Base-by-base conservation (phyloP, 1,140 invertebrate species). In the Apocrypta bakeri region DNA sequence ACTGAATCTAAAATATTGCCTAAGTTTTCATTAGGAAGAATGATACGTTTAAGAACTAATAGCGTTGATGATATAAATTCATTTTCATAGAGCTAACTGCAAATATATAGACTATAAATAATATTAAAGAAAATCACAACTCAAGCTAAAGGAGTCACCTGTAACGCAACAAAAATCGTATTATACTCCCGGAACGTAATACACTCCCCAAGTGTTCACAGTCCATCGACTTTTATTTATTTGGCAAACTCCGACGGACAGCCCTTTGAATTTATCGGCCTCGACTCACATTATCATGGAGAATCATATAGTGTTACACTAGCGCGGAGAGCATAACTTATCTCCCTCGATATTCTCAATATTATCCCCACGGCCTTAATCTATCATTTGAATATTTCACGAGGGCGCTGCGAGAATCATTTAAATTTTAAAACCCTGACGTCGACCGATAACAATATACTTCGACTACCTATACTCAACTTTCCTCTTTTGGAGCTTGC, bases 381-480 rank as follows among this genome's bases (percentile, higher is more conserved):
- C 73, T 61, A 75, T 77, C 76, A 78, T 68, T 68, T 78, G 76
- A 78, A 78, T 78, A 78, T 78, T 78, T 78, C 64, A 78, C 63
- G 76, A 78, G 63, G 63, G 27, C 33, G 25, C 31, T 11, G 31
- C n/a, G 56, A 24, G 75, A 40, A 66, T 66, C 64, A 78, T 78
- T 78, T 78, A 68, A 78, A 78, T 78, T 78, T 78, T 64, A 78
- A 74, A 78, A 48, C 76, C n/a, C 29, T 31, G 21, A 66, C 48
- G 21, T 56, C 69, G 40, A 7, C 40, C 42, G 42, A 61, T 74
- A 48, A 21, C 72, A 2, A 42, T n/a, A 56, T 21, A 56, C 48
- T 56, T 56, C 17, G 17, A n/a, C 48, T 56, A 56, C 17, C 14
- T 21, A 21, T 56, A 21, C 21, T 2, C 33, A 37, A 2, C 33